Evolutionary conservation across 1,140 invertebrate genomes (phyloP).

Genomic region (Rhyacophila brunnea): DNA sequence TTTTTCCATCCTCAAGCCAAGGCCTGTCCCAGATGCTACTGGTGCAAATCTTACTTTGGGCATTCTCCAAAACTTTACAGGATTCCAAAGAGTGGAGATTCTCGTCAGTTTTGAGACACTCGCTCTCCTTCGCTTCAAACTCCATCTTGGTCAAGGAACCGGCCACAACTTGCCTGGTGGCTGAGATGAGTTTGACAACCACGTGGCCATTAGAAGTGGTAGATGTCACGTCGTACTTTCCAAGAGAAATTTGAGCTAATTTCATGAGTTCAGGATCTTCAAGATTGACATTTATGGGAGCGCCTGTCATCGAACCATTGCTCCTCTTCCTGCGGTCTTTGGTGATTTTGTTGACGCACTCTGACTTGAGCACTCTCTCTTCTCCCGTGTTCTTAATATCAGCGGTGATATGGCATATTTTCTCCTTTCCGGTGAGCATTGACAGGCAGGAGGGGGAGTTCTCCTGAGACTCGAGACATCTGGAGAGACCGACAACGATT

Average conservation of each 20-base stretch:
- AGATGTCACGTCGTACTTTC: conserved; percentile 50
- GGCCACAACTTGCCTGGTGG: conserved; percentile 34
- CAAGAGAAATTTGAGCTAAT: conserved; percentile 43
- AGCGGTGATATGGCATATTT: conserved; percentile 42
- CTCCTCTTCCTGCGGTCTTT: conserved; percentile 7
- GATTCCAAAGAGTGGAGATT: conserved; percentile 33
- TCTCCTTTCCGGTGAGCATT: conserved; percentile 22
- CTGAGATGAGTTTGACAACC: conserved; percentile 38
- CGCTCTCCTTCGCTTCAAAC: conserved; percentile 47
- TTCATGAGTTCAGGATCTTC: conserved; percentile 31
- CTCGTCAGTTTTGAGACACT: conserved; percentile 46
- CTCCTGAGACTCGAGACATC: conserved; percentile 37
- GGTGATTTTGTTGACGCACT: conserved; percentile 38
- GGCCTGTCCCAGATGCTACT: conserved; percentile 57
- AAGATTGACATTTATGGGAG: background rate
- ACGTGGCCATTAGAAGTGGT: conserved; percentile 44
- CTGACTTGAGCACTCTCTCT: conserved; percentile 41
- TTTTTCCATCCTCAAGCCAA: no score
- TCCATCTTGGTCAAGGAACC: conserved; percentile 32
- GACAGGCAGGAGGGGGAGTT: conserved; percentile 7
- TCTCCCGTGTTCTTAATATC: conserved; percentile 38
- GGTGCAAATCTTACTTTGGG: conserved; percentile 50
- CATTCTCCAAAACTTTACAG: conserved; percentile 44
- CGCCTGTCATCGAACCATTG: background rate
- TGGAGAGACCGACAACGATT: conserved; percentile 38